Conservation (phyloP, 92 coral and sea anemone species). For the Epizoanthus ramosus region DNA sequence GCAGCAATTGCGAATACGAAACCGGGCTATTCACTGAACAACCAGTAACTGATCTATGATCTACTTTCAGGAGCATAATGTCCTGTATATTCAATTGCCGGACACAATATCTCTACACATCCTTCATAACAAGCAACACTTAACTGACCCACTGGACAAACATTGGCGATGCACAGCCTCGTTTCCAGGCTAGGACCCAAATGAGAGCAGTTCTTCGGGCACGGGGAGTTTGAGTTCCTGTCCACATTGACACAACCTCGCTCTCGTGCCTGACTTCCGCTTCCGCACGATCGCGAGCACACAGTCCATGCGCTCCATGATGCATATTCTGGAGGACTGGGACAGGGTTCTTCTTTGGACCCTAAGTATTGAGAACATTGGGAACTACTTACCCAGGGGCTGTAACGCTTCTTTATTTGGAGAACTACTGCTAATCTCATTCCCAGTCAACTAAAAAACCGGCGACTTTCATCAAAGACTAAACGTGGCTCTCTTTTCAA, state of each 20-base stretch:
- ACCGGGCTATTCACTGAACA: too few species aligned
- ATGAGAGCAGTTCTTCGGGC: conserved; percentile 10
- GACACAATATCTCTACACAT: too few species aligned
- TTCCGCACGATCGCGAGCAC: conserved; percentile 11
- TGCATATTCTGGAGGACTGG: conserved; percentile 15
- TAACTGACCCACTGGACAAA: conserved; percentile 17
- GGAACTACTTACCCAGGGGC: neutral
- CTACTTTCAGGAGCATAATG: too few species aligned
- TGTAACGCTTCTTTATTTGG: too few species aligned
- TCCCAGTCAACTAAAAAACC: too few species aligned
- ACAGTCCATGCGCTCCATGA: conserved; percentile 17
- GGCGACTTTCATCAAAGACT: too few species aligned
- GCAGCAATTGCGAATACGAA: too few species aligned
- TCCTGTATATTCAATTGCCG: too few species aligned
- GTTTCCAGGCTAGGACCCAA: conserved; percentile 27
- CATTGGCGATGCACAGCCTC: neutral
- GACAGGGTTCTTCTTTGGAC: neutral
- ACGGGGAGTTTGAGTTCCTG: conserved; percentile 7
- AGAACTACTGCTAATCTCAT: too few species aligned
- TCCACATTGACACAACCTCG: conserved; percentile 16
- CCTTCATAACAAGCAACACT: neutral
- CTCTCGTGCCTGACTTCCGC: conserved; percentile 21
- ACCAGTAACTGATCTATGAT: too few species aligned
- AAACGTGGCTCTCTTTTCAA: too few species aligned
- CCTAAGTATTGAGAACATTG: neutral